phyloP scores from a whole-genome alignment of 2,113 vertebrate species.

The Alligator sinensis region DNA sequence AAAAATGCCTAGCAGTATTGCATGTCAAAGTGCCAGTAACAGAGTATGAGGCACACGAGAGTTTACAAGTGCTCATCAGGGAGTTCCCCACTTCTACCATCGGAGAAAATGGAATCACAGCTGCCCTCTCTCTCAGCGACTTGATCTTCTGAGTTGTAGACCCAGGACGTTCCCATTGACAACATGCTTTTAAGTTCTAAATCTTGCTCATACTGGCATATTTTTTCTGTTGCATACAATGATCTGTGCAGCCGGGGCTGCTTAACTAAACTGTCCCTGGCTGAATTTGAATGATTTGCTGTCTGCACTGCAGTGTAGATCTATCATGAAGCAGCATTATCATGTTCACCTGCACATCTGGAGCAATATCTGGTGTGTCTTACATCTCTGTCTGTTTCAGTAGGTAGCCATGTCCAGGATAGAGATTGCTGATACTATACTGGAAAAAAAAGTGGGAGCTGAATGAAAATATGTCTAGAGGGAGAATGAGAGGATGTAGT shows the following conservation, averaged over 20 bases:
- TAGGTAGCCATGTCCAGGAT: neutral
- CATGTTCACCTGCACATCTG: neutral
- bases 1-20: conserved; percentile 26
- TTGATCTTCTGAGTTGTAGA: neutral
- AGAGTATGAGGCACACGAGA: neutral
- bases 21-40: rapidly evolving
- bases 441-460: rapidly evolving
- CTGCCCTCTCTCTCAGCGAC: rapidly evolving
- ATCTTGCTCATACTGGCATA: rapidly evolving
- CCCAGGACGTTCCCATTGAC: neutral
- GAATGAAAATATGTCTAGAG: neutral
- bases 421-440: neutral
- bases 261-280: neutral
- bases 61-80: neutral
- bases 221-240: neutral
- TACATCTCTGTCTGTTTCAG: neutral
- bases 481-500: neutral
- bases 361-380: neutral
- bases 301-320: neutral
- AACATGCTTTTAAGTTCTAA: rapidly evolving
- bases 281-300: neutral
- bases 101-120: rapidly evolving
- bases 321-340: neutral
- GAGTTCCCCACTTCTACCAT: neutral
- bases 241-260: neutral